Conservation (phyloP, 2,797 vertebrate species). For the Okamejei kenojei region DNA sequence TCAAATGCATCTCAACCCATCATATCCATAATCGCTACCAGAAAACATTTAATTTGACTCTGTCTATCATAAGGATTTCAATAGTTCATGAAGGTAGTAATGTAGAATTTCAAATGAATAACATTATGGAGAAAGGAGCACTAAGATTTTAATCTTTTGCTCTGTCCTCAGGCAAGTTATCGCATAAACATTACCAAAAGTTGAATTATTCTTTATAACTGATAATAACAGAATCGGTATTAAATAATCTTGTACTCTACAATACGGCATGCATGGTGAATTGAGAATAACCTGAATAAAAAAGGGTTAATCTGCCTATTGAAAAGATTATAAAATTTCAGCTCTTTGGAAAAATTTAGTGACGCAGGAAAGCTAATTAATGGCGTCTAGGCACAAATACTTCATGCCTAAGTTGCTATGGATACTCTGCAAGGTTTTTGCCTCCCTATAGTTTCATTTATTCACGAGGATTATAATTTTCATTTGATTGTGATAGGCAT, state of each 20-base stretch:
- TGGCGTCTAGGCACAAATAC: constrained; percentile 27
- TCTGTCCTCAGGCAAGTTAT: neutral
- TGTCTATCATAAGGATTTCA: neutral
- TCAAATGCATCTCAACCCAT: no score
- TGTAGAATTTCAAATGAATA: neutral
- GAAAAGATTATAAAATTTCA: neutral
- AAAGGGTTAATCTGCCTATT: neutral
- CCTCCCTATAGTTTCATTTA: constrained; percentile 6
- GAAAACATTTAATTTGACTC: no score
- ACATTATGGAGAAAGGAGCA: neutral
- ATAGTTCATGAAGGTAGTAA: neutral
- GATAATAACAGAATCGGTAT: no score
- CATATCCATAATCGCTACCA: no score
- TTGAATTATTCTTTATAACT: neutral
- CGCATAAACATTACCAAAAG: neutral
- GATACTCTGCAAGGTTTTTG: neutral
- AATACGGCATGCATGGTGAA: neutral
- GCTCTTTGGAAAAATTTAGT: neutral
- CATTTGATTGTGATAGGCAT: neutral
- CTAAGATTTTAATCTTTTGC: neutral
- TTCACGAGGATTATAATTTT: neutral
- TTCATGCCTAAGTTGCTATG: constrained; percentile 34
- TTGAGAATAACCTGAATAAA: neutral
- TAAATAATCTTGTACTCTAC: neutral
- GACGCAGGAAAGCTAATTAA: constrained; percentile 31